Evolutionary conservation across 2,113 vertebrate genomes (phyloP).

Genomic region (Pycnonotus jocosus): DNA sequence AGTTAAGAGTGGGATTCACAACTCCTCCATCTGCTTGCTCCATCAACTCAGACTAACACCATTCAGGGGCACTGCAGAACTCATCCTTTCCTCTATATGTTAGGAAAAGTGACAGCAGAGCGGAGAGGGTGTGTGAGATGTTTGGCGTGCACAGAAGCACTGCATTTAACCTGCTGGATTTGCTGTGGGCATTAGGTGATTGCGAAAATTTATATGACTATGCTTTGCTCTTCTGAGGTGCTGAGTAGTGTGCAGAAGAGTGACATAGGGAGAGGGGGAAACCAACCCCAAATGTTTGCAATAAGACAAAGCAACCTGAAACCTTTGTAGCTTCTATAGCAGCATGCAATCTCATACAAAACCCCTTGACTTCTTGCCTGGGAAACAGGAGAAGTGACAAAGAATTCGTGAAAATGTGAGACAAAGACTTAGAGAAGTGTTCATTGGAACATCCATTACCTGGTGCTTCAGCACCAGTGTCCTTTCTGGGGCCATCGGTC

Average conservation of each 20-base stretch:
- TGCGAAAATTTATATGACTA: not conserved
- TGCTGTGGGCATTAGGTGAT: not conserved
- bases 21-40: not conserved
- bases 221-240: not conserved
- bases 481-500: accelerated
- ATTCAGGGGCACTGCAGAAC: not conserved
- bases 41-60: not conserved
- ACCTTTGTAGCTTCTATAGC: not conserved
- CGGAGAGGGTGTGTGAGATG: not conserved
- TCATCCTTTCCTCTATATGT: not conserved
- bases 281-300: not conserved
- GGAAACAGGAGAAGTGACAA: not conserved
- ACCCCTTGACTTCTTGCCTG: not conserved
- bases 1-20: not conserved
- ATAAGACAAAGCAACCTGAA: not conserved
- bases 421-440: not conserved
- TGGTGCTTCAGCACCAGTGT: not conserved
- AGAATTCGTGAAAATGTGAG: not conserved
- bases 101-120: not conserved
- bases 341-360: not conserved
- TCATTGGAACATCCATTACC: not conserved
- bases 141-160: not conserved
- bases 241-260: not conserved
- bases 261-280: not conserved
- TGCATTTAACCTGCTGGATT: not conserved